These are phyloP conservation scores for Corvus moneduloides DNA, from an alignment of 2,113 vertebrate species.

Conservation along the genomic window DNA sequence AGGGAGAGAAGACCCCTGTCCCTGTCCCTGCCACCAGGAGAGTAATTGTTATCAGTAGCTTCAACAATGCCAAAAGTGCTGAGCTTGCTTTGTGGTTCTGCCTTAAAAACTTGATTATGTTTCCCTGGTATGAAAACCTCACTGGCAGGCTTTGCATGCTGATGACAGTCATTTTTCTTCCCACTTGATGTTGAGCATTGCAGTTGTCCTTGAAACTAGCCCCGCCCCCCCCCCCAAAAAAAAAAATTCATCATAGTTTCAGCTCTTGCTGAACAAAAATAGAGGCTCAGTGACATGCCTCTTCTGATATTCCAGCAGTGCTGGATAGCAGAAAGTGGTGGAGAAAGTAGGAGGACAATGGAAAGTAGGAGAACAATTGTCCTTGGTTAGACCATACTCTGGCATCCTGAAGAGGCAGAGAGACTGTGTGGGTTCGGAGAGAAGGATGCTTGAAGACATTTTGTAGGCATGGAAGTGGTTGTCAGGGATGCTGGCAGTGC, in stretches of 20 bases:
- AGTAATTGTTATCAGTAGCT: slow-evolving; percentile 30
- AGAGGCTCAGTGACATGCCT: neutral
- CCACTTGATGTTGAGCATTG: neutral
- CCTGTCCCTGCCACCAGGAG: neutral
- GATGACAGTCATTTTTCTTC: slow-evolving; percentile 37
- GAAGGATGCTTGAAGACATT: neutral
- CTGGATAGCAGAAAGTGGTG: neutral
- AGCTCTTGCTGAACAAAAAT: neutral
- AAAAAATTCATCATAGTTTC: neutral
- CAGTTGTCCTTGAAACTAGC: neutral
- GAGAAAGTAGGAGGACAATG: neutral
- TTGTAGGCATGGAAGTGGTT: neutral
- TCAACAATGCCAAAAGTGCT: neutral
- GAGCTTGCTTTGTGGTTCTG: neutral
- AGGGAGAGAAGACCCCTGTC: neutral
- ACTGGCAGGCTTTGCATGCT: neutral
- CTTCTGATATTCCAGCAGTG: neutral
- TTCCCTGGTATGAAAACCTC: neutral
- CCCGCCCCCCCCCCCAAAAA: no score
- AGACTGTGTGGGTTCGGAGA: neutral
- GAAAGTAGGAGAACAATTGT: neutral
- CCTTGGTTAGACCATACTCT: neutral
- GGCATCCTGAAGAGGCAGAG: neutral
- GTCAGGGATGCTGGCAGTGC: neutral
- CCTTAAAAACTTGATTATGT: slow-evolving; percentile 36